Conservation (phyloP, 2,888 invertebrate species). For the Cordylochernes scorpioides region DNA sequence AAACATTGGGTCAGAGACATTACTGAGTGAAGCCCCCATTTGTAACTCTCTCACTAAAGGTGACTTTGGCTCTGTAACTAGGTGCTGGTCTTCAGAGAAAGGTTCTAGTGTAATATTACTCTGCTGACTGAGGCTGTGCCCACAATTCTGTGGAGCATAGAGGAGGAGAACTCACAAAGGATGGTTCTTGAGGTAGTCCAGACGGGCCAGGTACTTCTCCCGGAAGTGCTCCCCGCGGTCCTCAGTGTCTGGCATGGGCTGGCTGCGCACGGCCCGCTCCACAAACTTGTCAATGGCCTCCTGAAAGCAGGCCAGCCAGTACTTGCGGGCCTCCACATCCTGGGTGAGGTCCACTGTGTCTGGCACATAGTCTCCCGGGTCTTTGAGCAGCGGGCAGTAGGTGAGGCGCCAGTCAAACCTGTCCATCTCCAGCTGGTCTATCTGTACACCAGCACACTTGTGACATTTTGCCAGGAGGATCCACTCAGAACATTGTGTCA, state of each 20-base stretch:
- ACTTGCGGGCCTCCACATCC: constrained; percentile 52
- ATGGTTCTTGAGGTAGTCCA: constrained; percentile 44
- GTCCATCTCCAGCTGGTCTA: constrained; percentile 32
- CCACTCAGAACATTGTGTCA: too few species aligned
- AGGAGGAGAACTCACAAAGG: constrained; percentile 62
- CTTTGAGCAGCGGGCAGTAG: constrained; percentile 44
- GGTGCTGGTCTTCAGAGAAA: too few species aligned
- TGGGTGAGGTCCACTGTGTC: constrained; percentile 69
- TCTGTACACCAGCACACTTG: too few species aligned
- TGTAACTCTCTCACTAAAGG: too few species aligned
- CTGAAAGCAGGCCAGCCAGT: constrained; percentile 77
- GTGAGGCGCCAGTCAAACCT: constrained; percentile 30
- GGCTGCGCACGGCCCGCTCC: constrained; percentile 48
- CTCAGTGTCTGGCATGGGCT: constrained; percentile 43
- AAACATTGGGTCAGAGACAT: too few species aligned
- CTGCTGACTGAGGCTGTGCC: too few species aligned
- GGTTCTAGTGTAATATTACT: too few species aligned
- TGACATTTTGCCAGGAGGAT: too few species aligned
- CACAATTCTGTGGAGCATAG: too few species aligned
- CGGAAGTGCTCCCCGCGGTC: constrained; percentile 54
- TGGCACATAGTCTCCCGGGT: constrained; percentile 53
- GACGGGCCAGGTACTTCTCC: constrained; percentile 47
- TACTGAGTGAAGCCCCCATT: too few species aligned
- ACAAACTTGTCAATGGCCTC: constrained; percentile 56
- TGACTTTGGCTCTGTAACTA: too few species aligned